These are phyloP conservation scores for Petrolisthes manimaculis DNA, from an alignment of 2,888 invertebrate genomes.

Conservation along the genomic window DNA sequence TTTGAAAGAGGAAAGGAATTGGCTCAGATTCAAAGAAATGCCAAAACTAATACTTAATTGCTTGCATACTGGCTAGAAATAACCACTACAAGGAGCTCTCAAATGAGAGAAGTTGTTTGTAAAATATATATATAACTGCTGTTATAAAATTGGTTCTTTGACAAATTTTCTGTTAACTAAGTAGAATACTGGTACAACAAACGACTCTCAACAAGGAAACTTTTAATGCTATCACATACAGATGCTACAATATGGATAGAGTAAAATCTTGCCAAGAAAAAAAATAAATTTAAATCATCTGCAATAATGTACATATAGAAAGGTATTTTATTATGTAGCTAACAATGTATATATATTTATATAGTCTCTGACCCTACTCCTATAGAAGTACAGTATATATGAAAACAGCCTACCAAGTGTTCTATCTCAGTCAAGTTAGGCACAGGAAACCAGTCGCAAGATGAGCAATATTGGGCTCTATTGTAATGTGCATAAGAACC, in stretches of 20 bases:
- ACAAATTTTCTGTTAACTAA: too few relatives aligned
- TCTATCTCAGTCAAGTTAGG: slow-evolving; percentile 33
- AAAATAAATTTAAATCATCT: slow-evolving; percentile 24
- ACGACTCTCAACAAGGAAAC: slow-evolving; percentile 40
- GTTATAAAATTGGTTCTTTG: too few relatives aligned
- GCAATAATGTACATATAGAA: slow-evolving; percentile 24
- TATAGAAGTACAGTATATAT: slow-evolving; percentile 20
- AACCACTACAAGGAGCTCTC: too few relatives aligned
- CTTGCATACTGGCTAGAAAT: too few relatives aligned
- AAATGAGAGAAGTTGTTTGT: too few relatives aligned
- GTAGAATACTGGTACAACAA: background rate
- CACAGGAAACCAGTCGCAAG: slow-evolving; percentile 31
- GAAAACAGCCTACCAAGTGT: slow-evolving; percentile 34
- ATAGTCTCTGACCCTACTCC: slow-evolving; percentile 20
- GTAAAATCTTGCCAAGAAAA: slow-evolving; percentile 17
- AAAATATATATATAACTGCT: background rate
- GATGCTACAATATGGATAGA: slow-evolving; percentile 45
- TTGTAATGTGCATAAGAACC: slow-evolving; percentile 19
- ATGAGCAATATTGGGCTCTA: slow-evolving; percentile 44
- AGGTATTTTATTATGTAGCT: slow-evolving; percentile 31
- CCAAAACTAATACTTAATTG: too few relatives aligned
- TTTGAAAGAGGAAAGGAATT: too few relatives aligned
- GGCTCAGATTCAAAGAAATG: too few relatives aligned
- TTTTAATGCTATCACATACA: slow-evolving; percentile 38
- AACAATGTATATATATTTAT: background rate